Percentiles rank a stretch among this genome's conserved stretches.
Conservation (phyloP, 2,797 vertebrate species). For the Naso thynnoides region DNA sequence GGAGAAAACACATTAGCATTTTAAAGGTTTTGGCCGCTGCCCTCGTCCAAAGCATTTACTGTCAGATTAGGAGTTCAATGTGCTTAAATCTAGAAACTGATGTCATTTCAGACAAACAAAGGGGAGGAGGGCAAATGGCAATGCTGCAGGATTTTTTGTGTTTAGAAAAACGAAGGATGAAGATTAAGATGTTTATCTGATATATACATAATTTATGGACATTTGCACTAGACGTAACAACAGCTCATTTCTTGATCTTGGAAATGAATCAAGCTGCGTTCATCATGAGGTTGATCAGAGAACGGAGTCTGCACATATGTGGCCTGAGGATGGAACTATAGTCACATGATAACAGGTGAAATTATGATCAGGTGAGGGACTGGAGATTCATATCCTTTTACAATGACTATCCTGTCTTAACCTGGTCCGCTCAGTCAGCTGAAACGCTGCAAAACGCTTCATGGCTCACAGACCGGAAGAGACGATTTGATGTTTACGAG, state of each 20-base stretch:
- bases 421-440: too few relatives aligned
- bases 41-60: background rate
- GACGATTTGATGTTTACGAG: too few relatives aligned
- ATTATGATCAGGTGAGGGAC: background rate
- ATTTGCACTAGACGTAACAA: too few relatives aligned
- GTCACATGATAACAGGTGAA: background rate
- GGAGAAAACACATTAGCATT: slow-evolving; percentile 30
- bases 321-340: background rate
- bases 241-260: background rate
- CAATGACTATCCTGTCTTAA: too few relatives aligned
- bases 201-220: background rate
- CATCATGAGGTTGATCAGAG: too few relatives aligned
- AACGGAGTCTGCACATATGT: too few relatives aligned
- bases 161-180: background rate
- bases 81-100: background rate
- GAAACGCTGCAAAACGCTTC: too few relatives aligned
- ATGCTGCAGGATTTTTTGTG: slow-evolving; percentile 4
- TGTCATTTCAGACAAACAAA: background rate
- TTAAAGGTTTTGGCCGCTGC: slow-evolving; percentile 24
- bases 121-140: background rate
- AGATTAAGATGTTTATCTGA: background rate
- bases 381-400: too few relatives aligned
- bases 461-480: too few relatives aligned
- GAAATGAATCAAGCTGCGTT: background rate
- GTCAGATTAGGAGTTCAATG: slow-evolving; percentile 22